These are phyloP conservation scores for Chrosomus eos DNA, from an alignment of 2,797 vertebrate species.

Conservation along the genomic window DNA sequence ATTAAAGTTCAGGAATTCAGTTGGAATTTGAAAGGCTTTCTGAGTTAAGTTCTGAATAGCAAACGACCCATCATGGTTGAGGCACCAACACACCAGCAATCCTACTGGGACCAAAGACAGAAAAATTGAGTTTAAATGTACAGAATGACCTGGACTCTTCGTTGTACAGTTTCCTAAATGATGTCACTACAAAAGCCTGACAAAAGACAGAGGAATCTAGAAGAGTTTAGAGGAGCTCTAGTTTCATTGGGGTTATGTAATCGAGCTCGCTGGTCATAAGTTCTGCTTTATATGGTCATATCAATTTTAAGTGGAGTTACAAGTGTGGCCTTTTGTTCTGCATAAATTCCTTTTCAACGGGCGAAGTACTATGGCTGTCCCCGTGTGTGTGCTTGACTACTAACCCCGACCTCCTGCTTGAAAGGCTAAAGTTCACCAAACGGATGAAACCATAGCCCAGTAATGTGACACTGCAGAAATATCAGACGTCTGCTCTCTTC, in stretches of 20 bases:
- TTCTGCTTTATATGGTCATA: conserved; percentile 62
- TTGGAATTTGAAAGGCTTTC: background rate
- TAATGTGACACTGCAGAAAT: conserved; percentile 54
- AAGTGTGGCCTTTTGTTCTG: conserved; percentile 57
- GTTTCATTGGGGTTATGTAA: conserved; percentile 53
- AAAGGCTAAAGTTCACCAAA: conserved; percentile 55
- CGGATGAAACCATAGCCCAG: conserved; percentile 49
- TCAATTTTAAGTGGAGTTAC: conserved; percentile 53
- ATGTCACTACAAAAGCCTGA: conserved; percentile 36
- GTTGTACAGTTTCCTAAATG: conserved; percentile 31
- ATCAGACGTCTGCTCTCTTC: conserved; percentile 46
- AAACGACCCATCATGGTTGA: too few relatives aligned
- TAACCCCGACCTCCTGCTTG: conserved; percentile 11
- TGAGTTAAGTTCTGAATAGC: background rate
- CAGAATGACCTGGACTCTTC: background rate
- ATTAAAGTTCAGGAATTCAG: conserved; percentile 12
- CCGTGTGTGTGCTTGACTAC: conserved; percentile 28
- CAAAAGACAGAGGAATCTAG: conserved; percentile 43
- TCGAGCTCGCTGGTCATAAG: background rate
- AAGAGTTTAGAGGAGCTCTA: conserved; percentile 37
- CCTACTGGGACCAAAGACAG: background rate
- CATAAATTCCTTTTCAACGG: conserved; percentile 34
- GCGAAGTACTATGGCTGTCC: background rate
- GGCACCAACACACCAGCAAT: background rate
- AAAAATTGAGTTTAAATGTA: background rate